These are phyloP conservation scores for Acronicta aceris DNA, from an alignment of 2,888 invertebrate genomes.

Conservation along the genomic window DNA sequence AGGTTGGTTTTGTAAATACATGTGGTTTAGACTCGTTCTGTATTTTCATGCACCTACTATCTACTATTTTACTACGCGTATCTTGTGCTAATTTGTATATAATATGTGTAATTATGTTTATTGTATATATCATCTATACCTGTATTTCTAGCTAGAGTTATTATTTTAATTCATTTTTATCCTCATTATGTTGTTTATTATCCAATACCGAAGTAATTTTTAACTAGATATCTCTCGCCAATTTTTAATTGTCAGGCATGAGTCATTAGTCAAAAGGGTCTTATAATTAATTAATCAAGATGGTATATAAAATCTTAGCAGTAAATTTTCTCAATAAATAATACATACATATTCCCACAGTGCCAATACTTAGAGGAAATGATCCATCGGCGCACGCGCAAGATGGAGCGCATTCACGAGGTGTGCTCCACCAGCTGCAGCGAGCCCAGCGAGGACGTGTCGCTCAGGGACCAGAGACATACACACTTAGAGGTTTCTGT, in stretches of 20 bases:
- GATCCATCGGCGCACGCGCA: constrained; percentile 92
- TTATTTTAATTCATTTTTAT: too few relatives aligned
- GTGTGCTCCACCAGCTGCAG: constrained; percentile 91
- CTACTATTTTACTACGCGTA: neutral
- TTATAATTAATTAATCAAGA: too few relatives aligned
- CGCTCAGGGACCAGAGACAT: constrained; percentile 85
- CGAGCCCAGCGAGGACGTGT: constrained; percentile 95
- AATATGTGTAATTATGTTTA: neutral
- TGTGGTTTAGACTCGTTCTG: neutral
- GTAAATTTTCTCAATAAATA: neutral
- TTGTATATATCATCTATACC: constrained; percentile 1
- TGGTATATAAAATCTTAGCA: too few relatives aligned
- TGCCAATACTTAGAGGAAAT: constrained; percentile 90
- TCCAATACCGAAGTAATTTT: too few relatives aligned
- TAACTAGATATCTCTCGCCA: too few relatives aligned
- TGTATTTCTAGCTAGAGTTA: too few relatives aligned
- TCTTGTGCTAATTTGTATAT: neutral
- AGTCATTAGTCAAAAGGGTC: too few relatives aligned
- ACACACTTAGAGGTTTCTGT: constrained; percentile 52
- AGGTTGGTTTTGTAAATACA: constrained; percentile 65
- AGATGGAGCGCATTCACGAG: constrained; percentile 92
- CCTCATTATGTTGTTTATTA: too few relatives aligned
- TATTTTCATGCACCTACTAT: neutral
- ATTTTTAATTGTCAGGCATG: too few relatives aligned
- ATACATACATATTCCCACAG: constrained; percentile 53